Base-by-base conservation (phyloP, 2,888 invertebrate species). In the Thecocarcelia acutangulata region DNA sequence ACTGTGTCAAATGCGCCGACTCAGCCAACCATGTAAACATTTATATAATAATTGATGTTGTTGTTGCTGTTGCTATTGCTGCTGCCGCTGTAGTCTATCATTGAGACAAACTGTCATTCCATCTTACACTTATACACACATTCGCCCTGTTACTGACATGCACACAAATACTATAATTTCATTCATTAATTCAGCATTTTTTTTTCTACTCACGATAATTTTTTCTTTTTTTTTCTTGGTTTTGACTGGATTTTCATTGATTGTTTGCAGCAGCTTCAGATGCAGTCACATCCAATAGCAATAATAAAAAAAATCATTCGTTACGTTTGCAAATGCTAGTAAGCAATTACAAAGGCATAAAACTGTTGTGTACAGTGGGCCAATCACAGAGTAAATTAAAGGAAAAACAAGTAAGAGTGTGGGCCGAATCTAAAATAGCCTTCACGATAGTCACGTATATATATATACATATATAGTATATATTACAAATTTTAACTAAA, bases 1-100 rank as follows among this genome's bases (percentile, higher is more conserved):
- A 75, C 50, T 79, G 72, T 76, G 83, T 79, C 79, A 83, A 73
- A 81, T 74, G 77, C 73, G 77, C 77, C 69, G 77, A 74, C 69
- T 81, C 77, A 81, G 63, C 81, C 76, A 81, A 64, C 73, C 73
- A 64, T 72, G 44, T 70, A 76, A 80, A 76, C 75, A 63, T 69
- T 74, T 40, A 19, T 63, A 15, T 1, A 44, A 40, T 66, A 44
- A 19, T 66, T 72, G 52, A 37, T 63, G 59, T 44, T 48, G 46
- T 59, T 33, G 19, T 21, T 9, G 33, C 9, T 9, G 33, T 8
- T 33, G 33, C 9, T 33, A 8, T 8, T 33, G 33, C 9, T 9
- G 9, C 9, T 33, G 33, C 9, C 8, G 33, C 33, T 33, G 9
- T 15, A 44, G 52, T 52, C 37, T 68, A 33, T 61, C 50, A 42